These are phyloP conservation scores for Parnassius orleans DNA, from an alignment of 2,888 invertebrate species.

Conservation along the genomic window DNA sequence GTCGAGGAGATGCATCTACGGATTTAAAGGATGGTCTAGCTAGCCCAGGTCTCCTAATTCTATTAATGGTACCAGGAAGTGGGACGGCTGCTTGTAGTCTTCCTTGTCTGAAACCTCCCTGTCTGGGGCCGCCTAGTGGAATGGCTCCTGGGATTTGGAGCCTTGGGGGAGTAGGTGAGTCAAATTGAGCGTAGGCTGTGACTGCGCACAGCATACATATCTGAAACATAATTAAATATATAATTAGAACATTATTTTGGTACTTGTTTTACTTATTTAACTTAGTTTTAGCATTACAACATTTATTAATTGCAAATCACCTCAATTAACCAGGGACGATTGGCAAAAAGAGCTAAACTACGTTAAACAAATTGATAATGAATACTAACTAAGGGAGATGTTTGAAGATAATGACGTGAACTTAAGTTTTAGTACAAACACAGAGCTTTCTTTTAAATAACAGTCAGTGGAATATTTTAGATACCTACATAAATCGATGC, in stretches of 20 bases:
- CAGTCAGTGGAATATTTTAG: too few species aligned
- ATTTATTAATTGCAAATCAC: too few species aligned
- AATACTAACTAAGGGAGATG: too few species aligned
- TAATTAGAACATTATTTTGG: neutral
- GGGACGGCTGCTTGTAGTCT: conserved; percentile 53
- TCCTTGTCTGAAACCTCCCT: conserved; percentile 68
- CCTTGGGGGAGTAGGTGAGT: conserved; percentile 82
- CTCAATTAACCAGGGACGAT: too few species aligned
- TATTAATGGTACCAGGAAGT: conserved; percentile 48
- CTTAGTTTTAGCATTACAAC: too few species aligned
- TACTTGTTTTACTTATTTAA: too few species aligned
- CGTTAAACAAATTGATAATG: too few species aligned
- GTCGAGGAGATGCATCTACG: conserved; percentile 69
- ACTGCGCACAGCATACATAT: conserved; percentile 75
- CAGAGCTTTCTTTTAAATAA: too few species aligned
- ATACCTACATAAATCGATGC: too few species aligned
- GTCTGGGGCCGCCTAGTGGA: conserved; percentile 59
- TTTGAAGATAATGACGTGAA: too few species aligned
- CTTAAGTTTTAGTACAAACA: too few species aligned
- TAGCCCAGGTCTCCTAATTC: conserved; percentile 67
- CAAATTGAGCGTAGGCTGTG: conserved; percentile 77
- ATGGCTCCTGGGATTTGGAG: conserved; percentile 85
- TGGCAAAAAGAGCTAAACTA: too few species aligned
- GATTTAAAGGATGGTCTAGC: conserved; percentile 70
- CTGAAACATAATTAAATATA: conserved; percentile 47